Evolutionary conservation across 1,140 invertebrate genomes (phyloP).

Genomic region (Idris sp.): DNA sequence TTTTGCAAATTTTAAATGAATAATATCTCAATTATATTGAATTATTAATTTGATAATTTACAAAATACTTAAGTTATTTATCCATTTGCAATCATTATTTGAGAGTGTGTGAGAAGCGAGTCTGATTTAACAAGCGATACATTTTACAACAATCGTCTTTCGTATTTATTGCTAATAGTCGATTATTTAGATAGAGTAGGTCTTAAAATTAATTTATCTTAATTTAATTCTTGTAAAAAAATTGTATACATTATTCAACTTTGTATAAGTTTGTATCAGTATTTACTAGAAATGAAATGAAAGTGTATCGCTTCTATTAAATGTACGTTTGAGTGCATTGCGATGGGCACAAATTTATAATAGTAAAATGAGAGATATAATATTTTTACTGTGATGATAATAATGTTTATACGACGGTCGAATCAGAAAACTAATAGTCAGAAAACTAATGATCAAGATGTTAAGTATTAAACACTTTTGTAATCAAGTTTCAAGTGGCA

Average conservation of each 20-base stretch:
- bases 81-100: no score
- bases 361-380: slow-evolving; percentile 71
- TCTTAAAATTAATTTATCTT: slow-evolving; percentile 40
- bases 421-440: slow-evolving; percentile 71
- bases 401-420: slow-evolving; percentile 78
- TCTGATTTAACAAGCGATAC: slow-evolving; percentile 21
- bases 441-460: slow-evolving; percentile 65
- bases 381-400: slow-evolving; percentile 80
- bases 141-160: slow-evolving; percentile 26
- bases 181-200: slow-evolving; percentile 27
- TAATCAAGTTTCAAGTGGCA: slow-evolving; percentile 44
- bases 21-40: no score
- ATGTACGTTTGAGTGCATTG: slow-evolving; percentile 22
- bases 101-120: slow-evolving; percentile 2
- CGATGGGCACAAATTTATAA: slow-evolving; percentile 63
- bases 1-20: no score
- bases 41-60: no score
- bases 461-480: slow-evolving; percentile 44
- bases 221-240: slow-evolving; percentile 53
- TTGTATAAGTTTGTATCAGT: slow-evolving; percentile 31
- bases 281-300: slow-evolving; percentile 45
- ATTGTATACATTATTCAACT: slow-evolving; percentile 16
- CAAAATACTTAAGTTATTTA: slow-evolving; percentile 69
- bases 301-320: slow-evolving; percentile 54
- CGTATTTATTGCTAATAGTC: no score